Evolutionary conservation across 2,797 vertebrate species (phyloP), one percentile per base, ranked within the genome.

Genomic region (Toxotes lorentzi): DNA sequence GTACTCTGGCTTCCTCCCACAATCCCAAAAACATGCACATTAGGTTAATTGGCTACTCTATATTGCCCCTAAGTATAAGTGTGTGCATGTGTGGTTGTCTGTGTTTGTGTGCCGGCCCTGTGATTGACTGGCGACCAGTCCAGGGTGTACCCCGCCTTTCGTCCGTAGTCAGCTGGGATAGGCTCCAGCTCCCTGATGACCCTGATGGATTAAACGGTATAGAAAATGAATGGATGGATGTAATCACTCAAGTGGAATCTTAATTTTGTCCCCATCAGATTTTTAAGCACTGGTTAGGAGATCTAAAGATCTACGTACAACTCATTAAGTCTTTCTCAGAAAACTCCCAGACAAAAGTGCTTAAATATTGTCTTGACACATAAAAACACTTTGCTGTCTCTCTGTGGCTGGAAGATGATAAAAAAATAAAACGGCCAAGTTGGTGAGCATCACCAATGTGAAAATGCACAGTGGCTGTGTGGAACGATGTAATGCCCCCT

Each of bases 381-480:
- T 69, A 35, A 69, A 81, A 63, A 74, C 40, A 72, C 38, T 35
- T 65, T 34, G 32, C 30, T 58, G 51, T 69, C n/a, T 63, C 65
- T 79, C 45, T 13, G 19, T 61, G 12, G 32, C 62, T 43, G 60
- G 69, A 85, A 66, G 47, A 78, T 64, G 63, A 70, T 30, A 30
- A 30, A 30, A 30, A 2, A 30, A 30, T 62, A 30, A 2, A 30
- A 30, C 60, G 53, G 66, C 57, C 54, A 79, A 43, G 64, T 58
- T 64, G 61, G 69, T 63, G 69, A 45, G 51, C 56, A 70, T 79
- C 72, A 60, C 81, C 62, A 24, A 64, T 41, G 74, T 84, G 72
- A 79, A 84, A 85, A 85, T 79, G 71, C 70, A 83, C 76, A 81
- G 47, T 14, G 48, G 66, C 76, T 76, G 56, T 72, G 73, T 75